phyloP scores from a whole-genome alignment of 2,113 vertebrate genomes.

The Ondatra zibethicus region DNA sequence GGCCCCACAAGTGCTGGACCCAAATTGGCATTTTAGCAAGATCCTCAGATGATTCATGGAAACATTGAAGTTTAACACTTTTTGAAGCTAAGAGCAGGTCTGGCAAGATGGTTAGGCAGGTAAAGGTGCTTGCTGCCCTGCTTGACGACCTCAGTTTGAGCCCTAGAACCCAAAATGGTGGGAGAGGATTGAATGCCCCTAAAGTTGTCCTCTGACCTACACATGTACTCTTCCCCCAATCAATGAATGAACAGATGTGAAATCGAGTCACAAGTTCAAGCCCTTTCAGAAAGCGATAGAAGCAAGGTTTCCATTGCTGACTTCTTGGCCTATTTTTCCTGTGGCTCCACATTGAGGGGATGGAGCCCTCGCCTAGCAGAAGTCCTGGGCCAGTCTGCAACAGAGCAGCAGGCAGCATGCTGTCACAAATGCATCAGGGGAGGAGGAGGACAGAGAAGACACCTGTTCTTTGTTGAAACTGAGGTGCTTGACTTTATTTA shows the following conservation, averaged over 20 bases:
- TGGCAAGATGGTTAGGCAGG: no score
- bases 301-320: not conserved
- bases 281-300: not conserved
- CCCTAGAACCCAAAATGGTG: not conserved
- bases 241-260: not conserved
- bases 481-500: not conserved
- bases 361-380: not conserved
- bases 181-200: not conserved
- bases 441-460: not conserved
- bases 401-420: not conserved
- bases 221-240: not conserved
- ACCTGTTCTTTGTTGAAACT: not conserved
- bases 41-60: not conserved
- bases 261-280: not conserved
- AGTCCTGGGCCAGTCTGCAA: not conserved
- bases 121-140: no score
- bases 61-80: not conserved
- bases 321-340: not conserved
- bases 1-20: not conserved
- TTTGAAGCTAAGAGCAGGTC: not conserved
- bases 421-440: not conserved
- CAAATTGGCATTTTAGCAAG: constrained; percentile 50
- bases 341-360: not conserved
- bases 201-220: not conserved
- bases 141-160: not conserved